phyloP scores from a whole-genome alignment of 2,888 invertebrate genomes.

The Gonocerus acuteangulatus region DNA sequence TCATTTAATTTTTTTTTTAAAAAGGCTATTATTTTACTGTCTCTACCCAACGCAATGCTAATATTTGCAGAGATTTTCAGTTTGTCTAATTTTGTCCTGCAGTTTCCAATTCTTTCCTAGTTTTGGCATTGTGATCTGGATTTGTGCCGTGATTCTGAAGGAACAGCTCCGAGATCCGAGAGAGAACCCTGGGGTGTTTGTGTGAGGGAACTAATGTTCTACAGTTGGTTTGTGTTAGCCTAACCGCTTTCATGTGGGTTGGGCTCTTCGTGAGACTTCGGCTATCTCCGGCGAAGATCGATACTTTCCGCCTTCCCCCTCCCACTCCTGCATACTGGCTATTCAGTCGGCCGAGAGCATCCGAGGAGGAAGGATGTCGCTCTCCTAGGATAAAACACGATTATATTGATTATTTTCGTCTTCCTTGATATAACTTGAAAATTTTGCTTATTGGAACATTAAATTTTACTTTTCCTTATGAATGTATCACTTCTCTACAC shows the following conservation, averaged over 20 bases:
- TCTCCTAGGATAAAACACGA: neutral
- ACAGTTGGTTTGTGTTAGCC: neutral
- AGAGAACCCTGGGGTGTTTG: neutral
- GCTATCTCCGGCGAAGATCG: conserved; percentile 3
- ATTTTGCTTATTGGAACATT: no score
- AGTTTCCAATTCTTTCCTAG: no score
- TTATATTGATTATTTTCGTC: neutral
- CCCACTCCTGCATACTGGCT: neutral
- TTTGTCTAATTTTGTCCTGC: no score
- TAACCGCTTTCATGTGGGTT: neutral
- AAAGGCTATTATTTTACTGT: no score
- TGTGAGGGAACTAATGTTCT: neutral
- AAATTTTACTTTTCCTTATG: no score
- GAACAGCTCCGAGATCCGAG: neutral
- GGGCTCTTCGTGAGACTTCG: neutral
- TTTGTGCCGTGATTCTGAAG: no score
- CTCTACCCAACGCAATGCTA: no score
- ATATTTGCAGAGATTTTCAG: no score
- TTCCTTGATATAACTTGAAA: no score
- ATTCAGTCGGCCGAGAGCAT: neutral
- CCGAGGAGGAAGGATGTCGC: neutral
- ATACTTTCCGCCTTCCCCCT: conserved; percentile 1
- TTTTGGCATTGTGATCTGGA: no score
- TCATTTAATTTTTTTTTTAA: no score
- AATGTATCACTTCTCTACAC: no score